Percentiles rank a stretch among this genome's conserved stretches.
Conservation (phyloP, 2,888 invertebrate species). For the Stramonita haemastoma region DNA sequence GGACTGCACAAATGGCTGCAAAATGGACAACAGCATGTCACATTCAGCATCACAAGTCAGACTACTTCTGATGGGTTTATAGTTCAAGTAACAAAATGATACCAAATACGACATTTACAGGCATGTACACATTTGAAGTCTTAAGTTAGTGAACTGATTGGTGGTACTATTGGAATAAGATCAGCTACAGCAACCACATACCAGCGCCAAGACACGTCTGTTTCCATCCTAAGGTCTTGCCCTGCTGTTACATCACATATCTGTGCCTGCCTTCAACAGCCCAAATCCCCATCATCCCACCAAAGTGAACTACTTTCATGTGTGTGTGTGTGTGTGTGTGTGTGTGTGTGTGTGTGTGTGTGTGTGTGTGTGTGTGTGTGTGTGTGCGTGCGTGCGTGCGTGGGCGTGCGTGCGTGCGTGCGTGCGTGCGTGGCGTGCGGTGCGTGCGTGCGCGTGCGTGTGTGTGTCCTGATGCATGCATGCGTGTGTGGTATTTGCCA, state of each 20-base stretch:
- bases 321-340: background rate
- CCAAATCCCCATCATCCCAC: background rate
- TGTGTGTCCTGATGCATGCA: slow-evolving; percentile 21
- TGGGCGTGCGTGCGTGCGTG: background rate
- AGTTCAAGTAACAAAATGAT: too few relatives aligned
- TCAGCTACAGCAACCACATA: too few relatives aligned
- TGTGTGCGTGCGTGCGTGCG: background rate
- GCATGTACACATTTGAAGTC: too few relatives aligned
- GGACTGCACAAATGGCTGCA: slow-evolving; percentile 82
- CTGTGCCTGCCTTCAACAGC: too few relatives aligned
- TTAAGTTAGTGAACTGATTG: too few relatives aligned
- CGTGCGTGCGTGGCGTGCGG: too few relatives aligned
- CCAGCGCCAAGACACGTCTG: too few relatives aligned
- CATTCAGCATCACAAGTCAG: background rate
- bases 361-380: slow-evolving; percentile 18
- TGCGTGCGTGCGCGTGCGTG: background rate
- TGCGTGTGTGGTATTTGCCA: background rate
- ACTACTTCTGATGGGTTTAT: too few relatives aligned
- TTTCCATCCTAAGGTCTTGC: too few relatives aligned
- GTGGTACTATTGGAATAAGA: too few relatives aligned
- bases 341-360: slow-evolving; percentile 12
- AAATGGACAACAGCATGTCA: slow-evolving; percentile 30
- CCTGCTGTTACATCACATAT: too few relatives aligned
- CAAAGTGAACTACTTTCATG: background rate
- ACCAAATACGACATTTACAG: too few relatives aligned